Percentiles rank a stretch among this genome's conserved stretches.
phyloP scores from a whole-genome alignment of 2,113 vertebrate genomes.

The Gobius niger region DNA sequence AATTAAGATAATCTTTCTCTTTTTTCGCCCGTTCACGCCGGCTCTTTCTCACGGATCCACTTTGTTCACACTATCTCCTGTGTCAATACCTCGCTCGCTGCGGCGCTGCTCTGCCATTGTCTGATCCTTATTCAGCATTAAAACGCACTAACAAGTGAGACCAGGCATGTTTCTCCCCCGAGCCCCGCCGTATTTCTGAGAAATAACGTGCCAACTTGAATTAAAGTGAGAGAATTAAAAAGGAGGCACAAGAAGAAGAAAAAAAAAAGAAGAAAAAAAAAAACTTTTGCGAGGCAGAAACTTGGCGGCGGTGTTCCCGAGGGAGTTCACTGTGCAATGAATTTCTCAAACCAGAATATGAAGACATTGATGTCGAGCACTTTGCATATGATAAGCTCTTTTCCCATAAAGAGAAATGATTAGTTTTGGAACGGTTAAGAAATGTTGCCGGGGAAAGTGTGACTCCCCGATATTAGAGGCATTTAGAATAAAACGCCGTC shows the following conservation, averaged over 20 bases:
- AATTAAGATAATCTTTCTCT: slow-evolving; percentile 84
- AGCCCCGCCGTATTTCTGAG: slow-evolving; percentile 70
- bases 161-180: slow-evolving; percentile 74
- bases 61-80: slow-evolving; percentile 78
- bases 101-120: slow-evolving; percentile 76
- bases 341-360: slow-evolving; percentile 75
- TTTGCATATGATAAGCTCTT: slow-evolving; percentile 77
- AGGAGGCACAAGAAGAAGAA: slow-evolving; percentile 13
- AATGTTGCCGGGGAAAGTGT: slow-evolving; percentile 56
- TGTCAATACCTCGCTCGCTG: slow-evolving; percentile 76
- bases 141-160: slow-evolving; percentile 80
- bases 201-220: slow-evolving; percentile 79
- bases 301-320: slow-evolving; percentile 67
- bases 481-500: slow-evolving; percentile 57
- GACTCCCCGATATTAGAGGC: slow-evolving; percentile 57
- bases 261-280: slow-evolving; percentile 32
- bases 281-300: slow-evolving; percentile 73
- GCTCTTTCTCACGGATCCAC: slow-evolving; percentile 77
- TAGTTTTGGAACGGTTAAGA: slow-evolving; percentile 63
- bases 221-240: slow-evolving; percentile 71
- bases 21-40: slow-evolving; percentile 69
- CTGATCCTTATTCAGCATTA: slow-evolving; percentile 76
- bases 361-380: slow-evolving; percentile 74
- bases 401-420: slow-evolving; percentile 70
- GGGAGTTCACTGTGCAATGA: slow-evolving; percentile 72